A percentile compares a stretch with the other conserved stretches of the same genome.
These are phyloP conservation scores for Pseudotriccus pelzelni DNA, from an alignment of 2,797 vertebrate species.

Conservation along the genomic window DNA sequence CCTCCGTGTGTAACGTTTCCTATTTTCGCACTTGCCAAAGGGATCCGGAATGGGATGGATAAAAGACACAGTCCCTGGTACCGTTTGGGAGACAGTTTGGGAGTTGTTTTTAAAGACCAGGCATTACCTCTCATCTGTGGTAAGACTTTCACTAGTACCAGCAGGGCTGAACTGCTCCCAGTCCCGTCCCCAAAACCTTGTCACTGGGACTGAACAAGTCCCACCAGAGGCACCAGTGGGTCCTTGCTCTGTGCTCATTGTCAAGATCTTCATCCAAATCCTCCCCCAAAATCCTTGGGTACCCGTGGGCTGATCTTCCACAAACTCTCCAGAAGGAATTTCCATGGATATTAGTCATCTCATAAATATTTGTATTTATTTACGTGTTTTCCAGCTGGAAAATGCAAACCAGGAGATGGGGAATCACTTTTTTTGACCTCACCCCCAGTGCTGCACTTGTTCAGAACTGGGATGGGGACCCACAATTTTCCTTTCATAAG, in stretches of 20 bases:
- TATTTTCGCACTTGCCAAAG: background rate
- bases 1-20: accelerated
- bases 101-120: background rate
- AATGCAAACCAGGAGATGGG: background rate
- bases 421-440: background rate
- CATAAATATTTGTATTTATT: background rate
- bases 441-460: background rate
- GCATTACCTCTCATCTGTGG: background rate
- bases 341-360: background rate
- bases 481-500: background rate
- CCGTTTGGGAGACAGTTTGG: background rate
- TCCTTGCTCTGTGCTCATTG: background rate
- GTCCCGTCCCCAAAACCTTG: background rate
- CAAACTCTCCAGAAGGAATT: background rate
- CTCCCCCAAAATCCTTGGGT: background rate
- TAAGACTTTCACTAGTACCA: background rate
- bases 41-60: background rate
- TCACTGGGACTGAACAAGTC: background rate
- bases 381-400: background rate
- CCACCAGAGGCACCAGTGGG: background rate
- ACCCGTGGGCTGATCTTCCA: background rate
- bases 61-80: background rate
- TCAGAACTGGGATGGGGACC: background rate
- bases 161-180: background rate
- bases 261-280: background rate